Conservation (phyloP, 2,797 vertebrate species). For the Ctenochaetus hawaiiensis region DNA sequence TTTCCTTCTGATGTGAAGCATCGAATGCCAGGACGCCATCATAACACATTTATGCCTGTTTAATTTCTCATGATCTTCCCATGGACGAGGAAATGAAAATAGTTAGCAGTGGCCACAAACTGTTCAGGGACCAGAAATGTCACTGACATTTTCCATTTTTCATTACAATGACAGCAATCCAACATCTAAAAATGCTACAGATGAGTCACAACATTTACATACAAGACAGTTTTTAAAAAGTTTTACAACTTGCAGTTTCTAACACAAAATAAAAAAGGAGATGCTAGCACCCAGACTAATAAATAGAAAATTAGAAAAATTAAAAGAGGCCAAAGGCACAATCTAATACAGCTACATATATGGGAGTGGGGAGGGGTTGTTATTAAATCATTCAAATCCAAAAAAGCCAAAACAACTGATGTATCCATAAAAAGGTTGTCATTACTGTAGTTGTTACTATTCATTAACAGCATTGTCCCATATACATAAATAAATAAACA, state of each 20-base stretch:
- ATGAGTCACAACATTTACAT: background rate
- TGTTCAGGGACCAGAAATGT: background rate
- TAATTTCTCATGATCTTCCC: constrained; percentile 55
- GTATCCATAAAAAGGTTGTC: background rate
- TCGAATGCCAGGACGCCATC: constrained; percentile 1
- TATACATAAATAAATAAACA: background rate
- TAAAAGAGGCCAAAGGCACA: background rate
- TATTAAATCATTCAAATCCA: background rate
- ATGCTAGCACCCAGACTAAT: background rate
- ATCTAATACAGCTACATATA: background rate
- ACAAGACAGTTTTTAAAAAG: background rate
- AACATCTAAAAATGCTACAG: background rate
- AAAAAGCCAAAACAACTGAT: background rate
- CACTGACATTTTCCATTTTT: background rate
- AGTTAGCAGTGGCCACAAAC: constrained; percentile 6
- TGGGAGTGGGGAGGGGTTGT: background rate
- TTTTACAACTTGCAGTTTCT: background rate
- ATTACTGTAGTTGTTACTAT: background rate
- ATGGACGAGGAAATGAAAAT: constrained; percentile 24
- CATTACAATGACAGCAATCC: background rate
- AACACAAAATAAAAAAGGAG: background rate
- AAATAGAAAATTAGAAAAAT: background rate
- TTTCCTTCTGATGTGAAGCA: background rate
- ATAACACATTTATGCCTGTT: constrained; percentile 63
- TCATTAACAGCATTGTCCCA: background rate